A percentile compares a stretch with the other conserved stretches of the same genome.
Evolutionary conservation across 2,797 vertebrate species (phyloP).

Genomic region (Epinephelus malabaricus): DNA sequence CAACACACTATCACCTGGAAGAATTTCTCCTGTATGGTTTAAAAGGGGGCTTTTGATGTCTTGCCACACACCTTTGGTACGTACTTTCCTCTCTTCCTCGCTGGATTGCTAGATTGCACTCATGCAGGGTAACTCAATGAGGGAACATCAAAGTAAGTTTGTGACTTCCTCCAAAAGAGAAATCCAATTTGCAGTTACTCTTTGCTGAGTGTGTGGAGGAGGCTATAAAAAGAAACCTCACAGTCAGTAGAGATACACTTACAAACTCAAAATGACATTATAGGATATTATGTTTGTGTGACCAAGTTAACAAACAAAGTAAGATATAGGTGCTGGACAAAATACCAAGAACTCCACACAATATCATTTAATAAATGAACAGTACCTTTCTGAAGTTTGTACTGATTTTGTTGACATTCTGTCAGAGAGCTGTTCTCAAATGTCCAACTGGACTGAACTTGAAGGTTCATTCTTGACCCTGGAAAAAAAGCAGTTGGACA

Average conservation of each 20-base stretch:
- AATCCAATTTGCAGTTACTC: slow-evolving; percentile 48
- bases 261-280: slow-evolving; percentile 18
- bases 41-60: slow-evolving; percentile 44
- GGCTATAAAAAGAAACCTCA: slow-evolving; percentile 31
- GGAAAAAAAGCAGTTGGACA: too few relatives aligned
- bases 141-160: slow-evolving; percentile 57
- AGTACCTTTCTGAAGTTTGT: too few relatives aligned
- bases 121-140: slow-evolving; percentile 39
- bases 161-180: slow-evolving; percentile 44
- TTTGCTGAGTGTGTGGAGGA: slow-evolving; percentile 25
- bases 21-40: slow-evolving; percentile 19
- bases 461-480: too few relatives aligned
- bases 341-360: background rate
- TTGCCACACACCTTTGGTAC: slow-evolving; percentile 32
- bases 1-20: slow-evolving; percentile 7
- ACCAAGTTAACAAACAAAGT: slow-evolving; percentile 23
- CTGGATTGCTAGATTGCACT: slow-evolving; percentile 36
- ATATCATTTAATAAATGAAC: background rate
- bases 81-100: slow-evolving; percentile 15
- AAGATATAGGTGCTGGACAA: background rate
- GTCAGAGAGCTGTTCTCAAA: too few relatives aligned
- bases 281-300: slow-evolving; percentile 14
- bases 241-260: slow-evolving; percentile 9
- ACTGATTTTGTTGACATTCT: too few relatives aligned
- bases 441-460: too few relatives aligned